Evolutionary conservation across 1,140 invertebrate species (phyloP).

Genomic region (Drosophila equinoxialis): DNA sequence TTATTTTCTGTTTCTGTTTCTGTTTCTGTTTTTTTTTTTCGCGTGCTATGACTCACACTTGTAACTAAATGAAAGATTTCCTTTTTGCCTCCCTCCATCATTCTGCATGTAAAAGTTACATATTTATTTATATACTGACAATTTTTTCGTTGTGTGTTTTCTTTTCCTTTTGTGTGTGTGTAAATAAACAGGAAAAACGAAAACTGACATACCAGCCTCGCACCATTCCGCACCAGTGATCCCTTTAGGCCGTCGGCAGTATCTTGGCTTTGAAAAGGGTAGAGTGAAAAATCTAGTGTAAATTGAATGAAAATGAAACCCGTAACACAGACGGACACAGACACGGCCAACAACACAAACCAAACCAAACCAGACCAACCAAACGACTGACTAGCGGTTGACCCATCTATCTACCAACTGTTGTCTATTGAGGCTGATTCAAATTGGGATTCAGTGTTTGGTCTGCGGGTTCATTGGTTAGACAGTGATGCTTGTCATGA

Average conservation of each 20-base stretch:
- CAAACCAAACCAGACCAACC: neutral
- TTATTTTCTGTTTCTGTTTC: no score
- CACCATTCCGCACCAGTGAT: neutral
- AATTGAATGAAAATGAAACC: constrained; percentile 13
- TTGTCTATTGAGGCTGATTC: constrained; percentile 45
- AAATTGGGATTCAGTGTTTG: constrained; percentile 59
- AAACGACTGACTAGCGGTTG: neutral
- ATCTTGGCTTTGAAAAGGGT: neutral
- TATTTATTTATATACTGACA: constrained; percentile 5
- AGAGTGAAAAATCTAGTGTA: constrained; percentile 2
- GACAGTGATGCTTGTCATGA: constrained; percentile 70
- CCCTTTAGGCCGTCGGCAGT: neutral
- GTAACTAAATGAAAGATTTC: constrained; percentile 8
- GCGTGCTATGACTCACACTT: constrained; percentile 4
- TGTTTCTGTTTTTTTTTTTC: neutral
- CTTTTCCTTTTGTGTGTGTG: neutral
- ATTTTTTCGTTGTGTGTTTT: neutral
- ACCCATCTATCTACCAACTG: constrained; percentile 8
- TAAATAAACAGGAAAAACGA: neutral
- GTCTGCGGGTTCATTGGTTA: constrained; percentile 71
- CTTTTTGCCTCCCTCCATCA: no score
- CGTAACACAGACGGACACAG: neutral
- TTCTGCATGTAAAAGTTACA: neutral
- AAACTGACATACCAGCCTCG: neutral
- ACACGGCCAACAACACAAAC: neutral